Evolutionary conservation across 2,797 vertebrate genomes (phyloP), one percentile per base, ranked within the genome.

Genomic region (Lepus oiostolus): DNA sequence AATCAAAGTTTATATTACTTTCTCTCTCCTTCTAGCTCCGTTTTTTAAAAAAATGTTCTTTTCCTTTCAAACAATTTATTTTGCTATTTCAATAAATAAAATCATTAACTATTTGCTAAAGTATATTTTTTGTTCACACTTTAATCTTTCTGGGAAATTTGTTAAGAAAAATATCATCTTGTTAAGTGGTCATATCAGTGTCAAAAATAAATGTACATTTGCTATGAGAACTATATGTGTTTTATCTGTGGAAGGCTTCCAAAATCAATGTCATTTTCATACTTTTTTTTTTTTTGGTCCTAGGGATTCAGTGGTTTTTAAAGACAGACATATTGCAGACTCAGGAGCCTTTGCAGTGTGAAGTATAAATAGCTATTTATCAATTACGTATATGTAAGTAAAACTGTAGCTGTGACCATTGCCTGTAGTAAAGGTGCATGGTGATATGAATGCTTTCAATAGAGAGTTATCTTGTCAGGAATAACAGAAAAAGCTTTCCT

Each of bases 81-180:
- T 91, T 86, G 38, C 24, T 87, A 63, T 38, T 91, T 88, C 22
- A 93, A 89, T 13, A 89, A 79, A 54, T 92, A 68, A 35, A 79
- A 85, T 50, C 30, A 89, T 90, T 24, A 85, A 58, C 8, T 79
- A 60, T 93, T 86, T 93, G 35, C 21, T 86, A 58, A 86, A 75
- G 38, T 24, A 86, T 65, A 19, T 79, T 52, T 91, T 89, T 90
- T 26, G 71, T 82, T 94, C 26, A 79, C 13, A 63, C 13, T 9
- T 65, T 32, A 65, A 16, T 80, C 17, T 88, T 85, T 60, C 35
- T 91, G 71, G 92, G 8, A 86, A 68, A 75, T 90, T 70, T 84
- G 21, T 65, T 75, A 93, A 86, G 42, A 52, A 92, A 92, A 84
- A 52, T 84, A 80, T 38, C 5, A 70, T 22, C 28, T 90, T 77